Evolutionary conservation across 2,797 vertebrate species (phyloP), one percentile per base, ranked within the genome.

Genomic region (Parauchenoglanis ngamensis): DNA sequence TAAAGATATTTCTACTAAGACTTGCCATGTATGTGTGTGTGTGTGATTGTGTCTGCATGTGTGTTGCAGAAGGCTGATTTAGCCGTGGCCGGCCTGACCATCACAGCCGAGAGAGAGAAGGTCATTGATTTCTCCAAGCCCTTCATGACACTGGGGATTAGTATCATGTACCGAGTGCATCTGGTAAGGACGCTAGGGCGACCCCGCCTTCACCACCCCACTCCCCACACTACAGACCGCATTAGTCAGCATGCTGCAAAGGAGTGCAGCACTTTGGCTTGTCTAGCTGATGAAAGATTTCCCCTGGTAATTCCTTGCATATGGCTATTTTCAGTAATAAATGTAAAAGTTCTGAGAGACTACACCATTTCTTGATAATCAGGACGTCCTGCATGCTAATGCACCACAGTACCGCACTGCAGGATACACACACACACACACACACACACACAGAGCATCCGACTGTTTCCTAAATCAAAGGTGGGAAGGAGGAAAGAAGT

Each of bases 111-210:
- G 93, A 94, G 98, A 17, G 98, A 99, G 95, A 99, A 99, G 94
- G 98, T 99, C 95, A 98, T 99, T 65, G 98, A 99, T 95, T 99
- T 99, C 96, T 99, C 98, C 80, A 99, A 99, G 92, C 98, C 98
- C 0, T 99, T 97, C 94, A 99, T 99, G 98, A 99, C 98, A 92
- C 94, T 99, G 91, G 98, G 98, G 85, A 99, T 99, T 92, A 99
- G 98, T 94, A 98, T 99, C 93, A 97, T 99, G 96, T 99, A 99
- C 94, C 96, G 98, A 52, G 97, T 99, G 92, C 98, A 99, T 94
- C 95, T 99, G 97, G 98, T 99, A 96, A 98, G 98, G 70, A 85
- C 31, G 57, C 25, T n/a, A 8, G 31, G 49, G 77, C 67, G 54
- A n/a, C 40, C n/a, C 46, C 4, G 31, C 78, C 70, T 23, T 11